Conservation (phyloP, 2,888 invertebrate genomes). For the Sisyra terminalis region DNA sequence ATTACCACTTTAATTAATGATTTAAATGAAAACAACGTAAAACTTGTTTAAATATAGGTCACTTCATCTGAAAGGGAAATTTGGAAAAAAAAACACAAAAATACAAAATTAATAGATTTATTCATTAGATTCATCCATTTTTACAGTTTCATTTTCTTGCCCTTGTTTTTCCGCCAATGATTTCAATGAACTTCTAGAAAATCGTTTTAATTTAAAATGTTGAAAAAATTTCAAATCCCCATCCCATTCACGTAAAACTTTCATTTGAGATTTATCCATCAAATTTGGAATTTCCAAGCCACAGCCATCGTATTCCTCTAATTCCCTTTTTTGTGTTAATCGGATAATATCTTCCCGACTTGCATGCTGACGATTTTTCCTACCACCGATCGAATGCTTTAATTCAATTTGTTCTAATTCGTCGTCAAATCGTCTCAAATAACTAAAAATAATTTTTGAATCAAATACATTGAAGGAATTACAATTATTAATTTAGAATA, state of each 20-base stretch:
- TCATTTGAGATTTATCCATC: slow-evolving; percentile 38
- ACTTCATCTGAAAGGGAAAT: too few species aligned
- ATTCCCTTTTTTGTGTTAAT: slow-evolving; percentile 57
- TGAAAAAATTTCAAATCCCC: slow-evolving; percentile 47
- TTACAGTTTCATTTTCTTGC: background rate
- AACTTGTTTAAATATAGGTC: too few species aligned
- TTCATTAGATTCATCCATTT: too few species aligned
- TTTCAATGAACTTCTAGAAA: slow-evolving; percentile 26
- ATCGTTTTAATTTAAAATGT: slow-evolving; percentile 45
- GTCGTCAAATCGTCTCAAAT: slow-evolving; percentile 50
- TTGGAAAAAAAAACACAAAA: too few species aligned
- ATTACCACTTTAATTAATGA: too few species aligned
- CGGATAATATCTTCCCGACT: slow-evolving; percentile 63
- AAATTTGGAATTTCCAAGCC: slow-evolving; percentile 69
- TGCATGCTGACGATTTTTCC: slow-evolving; percentile 62
- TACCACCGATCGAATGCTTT: slow-evolving; percentile 60
- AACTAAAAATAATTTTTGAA: slow-evolving; percentile 22
- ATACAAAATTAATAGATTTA: too few species aligned
- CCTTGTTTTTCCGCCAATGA: slow-evolving; percentile 23
- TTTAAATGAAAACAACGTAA: too few species aligned
- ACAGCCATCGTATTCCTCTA: slow-evolving; percentile 54
- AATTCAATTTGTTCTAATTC: slow-evolving; percentile 63
- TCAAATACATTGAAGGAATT: too few species aligned
- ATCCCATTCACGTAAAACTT: slow-evolving; percentile 44
- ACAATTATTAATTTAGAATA: slow-evolving; percentile 24